Base-by-base conservation (phyloP, 2,888 invertebrate species). In the Andrena chrysosceles region DNA sequence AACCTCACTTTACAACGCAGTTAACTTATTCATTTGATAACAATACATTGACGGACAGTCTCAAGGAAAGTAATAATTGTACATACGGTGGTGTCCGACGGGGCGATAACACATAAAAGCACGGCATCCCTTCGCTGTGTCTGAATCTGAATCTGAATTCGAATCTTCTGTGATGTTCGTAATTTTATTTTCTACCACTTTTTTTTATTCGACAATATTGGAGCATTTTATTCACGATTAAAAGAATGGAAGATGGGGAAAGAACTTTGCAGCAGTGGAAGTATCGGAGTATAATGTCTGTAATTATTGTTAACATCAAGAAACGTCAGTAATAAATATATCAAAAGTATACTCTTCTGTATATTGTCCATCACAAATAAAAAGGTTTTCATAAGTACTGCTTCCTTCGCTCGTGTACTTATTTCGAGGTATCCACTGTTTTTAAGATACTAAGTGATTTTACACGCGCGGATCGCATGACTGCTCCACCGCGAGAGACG, bases 191-290 rank as follows among this genome's bases (percentile, higher is more conserved):
- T 83, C 67, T 77, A 85, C 31, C 63, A 56, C 35, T 72, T 74
- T 64, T 83, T 84, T 85, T 63, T 80, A 83, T 84, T 76, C 42
- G 23, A 67, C 76, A 81, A 16, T 78, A 68, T 78, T 77, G 67
- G 63, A 71, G 8, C 7, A 49, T 78, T 83, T 88, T 82, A 87
- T 81, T 85, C 85, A 87, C 77, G 62, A 78, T 66, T 49, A n/a
- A 62, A 66, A 64, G 75, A 81, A 77, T 91, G 91, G 91, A 92
- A 91, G 91, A 89, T 91, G 91, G 92, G 87, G 89, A 91, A 92
- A 91, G 89, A 90, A 87, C 49, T 73, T 79, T 83, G 81, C 89
- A 84, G 89, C 80, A 62, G 77, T 77, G 75, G 68, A 84, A 75
- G 79, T 74, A 81, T 83, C 76, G 76, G 63, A 81, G 67, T 78